Evolutionary conservation across 2,888 invertebrate genomes (phyloP).

Genomic region (Ophion ellenae): DNA sequence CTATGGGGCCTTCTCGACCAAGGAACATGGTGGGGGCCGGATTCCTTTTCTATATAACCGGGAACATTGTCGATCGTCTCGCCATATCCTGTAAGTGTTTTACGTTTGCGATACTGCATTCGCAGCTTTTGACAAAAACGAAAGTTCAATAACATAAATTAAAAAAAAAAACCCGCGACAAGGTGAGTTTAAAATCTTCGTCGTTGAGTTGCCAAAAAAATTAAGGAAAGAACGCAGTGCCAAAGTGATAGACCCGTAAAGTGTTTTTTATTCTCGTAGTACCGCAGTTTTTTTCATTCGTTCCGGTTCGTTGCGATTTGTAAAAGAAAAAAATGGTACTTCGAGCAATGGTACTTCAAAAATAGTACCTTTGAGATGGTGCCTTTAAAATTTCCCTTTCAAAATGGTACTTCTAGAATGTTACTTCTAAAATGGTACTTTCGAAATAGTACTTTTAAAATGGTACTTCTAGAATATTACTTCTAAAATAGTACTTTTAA

Average conservation of each 20-base stretch:
- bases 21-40: slow-evolving; percentile 73
- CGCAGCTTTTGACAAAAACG: slow-evolving; percentile 13
- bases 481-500: too few species aligned
- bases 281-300: neutral
- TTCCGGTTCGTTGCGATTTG: neutral
- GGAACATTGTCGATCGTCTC: slow-evolving; percentile 78
- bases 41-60: slow-evolving; percentile 81
- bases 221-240: slow-evolving; percentile 26
- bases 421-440: too few species aligned
- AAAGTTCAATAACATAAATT: neutral
- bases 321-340: neutral
- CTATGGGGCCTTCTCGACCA: slow-evolving; percentile 64
- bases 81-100: slow-evolving; percentile 80
- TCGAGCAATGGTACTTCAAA: too few species aligned
- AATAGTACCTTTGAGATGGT: too few species aligned
- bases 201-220: slow-evolving; percentile 18
- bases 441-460: too few species aligned
- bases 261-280: slow-evolving; percentile 24
- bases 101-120: slow-evolving; percentile 66
- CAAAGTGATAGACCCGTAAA: slow-evolving; percentile 39
- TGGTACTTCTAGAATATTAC: too few species aligned
- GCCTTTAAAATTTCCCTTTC: too few species aligned
- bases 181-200: slow-evolving; percentile 55
- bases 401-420: too few species aligned
- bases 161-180: slow-evolving; percentile 34